Conservation (phyloP, 2,113 vertebrate genomes). For the Cryptotis parvus region DNA sequence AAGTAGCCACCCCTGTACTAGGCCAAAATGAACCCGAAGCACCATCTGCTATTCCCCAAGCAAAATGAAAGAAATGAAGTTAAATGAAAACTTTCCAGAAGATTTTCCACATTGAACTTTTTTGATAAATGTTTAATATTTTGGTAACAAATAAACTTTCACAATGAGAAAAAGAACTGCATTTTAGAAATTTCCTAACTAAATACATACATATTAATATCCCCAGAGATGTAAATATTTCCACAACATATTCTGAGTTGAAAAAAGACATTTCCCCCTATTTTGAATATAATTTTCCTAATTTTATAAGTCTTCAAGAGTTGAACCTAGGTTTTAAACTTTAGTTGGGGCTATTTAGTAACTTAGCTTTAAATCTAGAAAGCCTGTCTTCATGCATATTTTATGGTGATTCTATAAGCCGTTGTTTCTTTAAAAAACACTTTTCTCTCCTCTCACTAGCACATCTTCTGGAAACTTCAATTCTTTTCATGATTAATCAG, state of each 20-base stretch:
- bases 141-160: too few species aligned
- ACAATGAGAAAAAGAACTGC: not conserved
- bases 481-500: too few species aligned
- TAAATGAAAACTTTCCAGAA: not conserved
- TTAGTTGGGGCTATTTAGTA: not conserved
- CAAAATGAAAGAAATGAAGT: too few species aligned
- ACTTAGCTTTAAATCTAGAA: slow-evolving; percentile 3
- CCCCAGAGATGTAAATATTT: slow-evolving; percentile 10
- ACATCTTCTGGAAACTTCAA: too few species aligned
- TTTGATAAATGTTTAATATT: slow-evolving; percentile 5
- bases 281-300: not conserved
- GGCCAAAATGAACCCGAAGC: too few species aligned
- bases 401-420: not conserved
- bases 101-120: slow-evolving; percentile 25
- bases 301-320: slow-evolving; percentile 25
- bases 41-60: too few species aligned
- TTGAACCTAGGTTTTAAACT: not conserved
- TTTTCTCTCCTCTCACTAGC: too few species aligned
- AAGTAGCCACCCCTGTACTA: too few species aligned
- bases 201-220: slow-evolving; percentile 19
- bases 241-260: not conserved
- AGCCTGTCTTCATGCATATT: not conserved
- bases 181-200: slow-evolving; percentile 45
- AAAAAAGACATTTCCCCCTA: not conserved
- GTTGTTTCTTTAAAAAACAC: not conserved